A percentile compares a stretch with the other conserved stretches of the same genome.
These are phyloP conservation scores for Achlya flavicornis DNA, from an alignment of 2,888 invertebrate genomes.

Conservation along the genomic window DNA sequence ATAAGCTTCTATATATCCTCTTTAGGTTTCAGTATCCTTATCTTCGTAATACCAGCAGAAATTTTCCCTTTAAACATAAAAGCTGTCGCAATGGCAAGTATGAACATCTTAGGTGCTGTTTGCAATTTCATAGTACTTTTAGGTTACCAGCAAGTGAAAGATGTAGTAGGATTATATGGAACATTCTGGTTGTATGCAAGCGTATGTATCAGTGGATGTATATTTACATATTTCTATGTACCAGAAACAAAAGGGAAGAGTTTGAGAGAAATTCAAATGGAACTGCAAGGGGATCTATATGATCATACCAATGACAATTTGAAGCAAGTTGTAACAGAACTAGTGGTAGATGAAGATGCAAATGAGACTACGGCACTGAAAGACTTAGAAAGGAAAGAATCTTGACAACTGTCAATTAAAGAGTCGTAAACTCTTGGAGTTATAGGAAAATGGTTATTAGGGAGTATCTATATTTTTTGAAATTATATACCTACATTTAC, in stretches of 20 bases:
- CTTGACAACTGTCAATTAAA: neutral
- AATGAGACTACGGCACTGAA: constrained; percentile 25
- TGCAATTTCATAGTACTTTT: constrained; percentile 77
- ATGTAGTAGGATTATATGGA: constrained; percentile 69
- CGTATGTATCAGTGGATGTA: constrained; percentile 67
- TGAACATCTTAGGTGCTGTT: constrained; percentile 66
- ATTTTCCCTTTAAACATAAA: constrained; percentile 83
- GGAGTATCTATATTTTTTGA: no score
- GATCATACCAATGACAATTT: constrained; percentile 39
- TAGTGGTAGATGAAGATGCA: constrained; percentile 12
- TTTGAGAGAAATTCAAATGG: constrained; percentile 79
- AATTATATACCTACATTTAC: no score
- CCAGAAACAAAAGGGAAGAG: constrained; percentile 84
- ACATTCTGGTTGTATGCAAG: constrained; percentile 76
- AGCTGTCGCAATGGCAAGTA: constrained; percentile 75
- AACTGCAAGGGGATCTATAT: constrained; percentile 64
- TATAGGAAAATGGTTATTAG: neutral
- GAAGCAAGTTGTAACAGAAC: constrained; percentile 20
- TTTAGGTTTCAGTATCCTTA: constrained; percentile 76
- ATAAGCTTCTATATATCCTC: constrained; percentile 50
- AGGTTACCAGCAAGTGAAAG: constrained; percentile 74
- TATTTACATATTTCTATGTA: constrained; percentile 69
- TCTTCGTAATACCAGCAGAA: constrained; percentile 78
- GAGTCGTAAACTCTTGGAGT: no score
- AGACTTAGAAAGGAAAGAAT: constrained; percentile 6